phyloP scores from a whole-genome alignment of 92 coral and sea anemone genomes.

The Porites evermanni region DNA sequence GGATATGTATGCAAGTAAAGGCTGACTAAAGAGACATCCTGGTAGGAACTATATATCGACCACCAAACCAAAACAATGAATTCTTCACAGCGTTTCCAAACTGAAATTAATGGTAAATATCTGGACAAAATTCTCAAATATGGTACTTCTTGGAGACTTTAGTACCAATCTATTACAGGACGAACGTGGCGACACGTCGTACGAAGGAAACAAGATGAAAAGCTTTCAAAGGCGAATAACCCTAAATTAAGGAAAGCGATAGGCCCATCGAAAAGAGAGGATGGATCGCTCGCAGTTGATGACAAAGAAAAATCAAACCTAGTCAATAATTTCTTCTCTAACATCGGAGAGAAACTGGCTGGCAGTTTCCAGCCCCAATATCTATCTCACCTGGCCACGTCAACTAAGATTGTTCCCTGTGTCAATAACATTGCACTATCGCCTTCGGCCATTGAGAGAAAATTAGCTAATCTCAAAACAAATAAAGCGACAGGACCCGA shows the following conservation, averaged over 20 bases:
- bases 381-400: no score
- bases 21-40: slow-evolving; percentile 21
- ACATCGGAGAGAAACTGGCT: no score
- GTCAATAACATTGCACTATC: no score
- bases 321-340: no score
- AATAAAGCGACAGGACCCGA: no score
- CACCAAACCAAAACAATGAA: no score
- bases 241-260: slow-evolving; percentile 34
- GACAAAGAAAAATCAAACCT: no score
- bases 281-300: background rate
- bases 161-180: slow-evolving; percentile 17
- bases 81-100: background rate
- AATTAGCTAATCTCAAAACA: no score
- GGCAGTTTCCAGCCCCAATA: no score
- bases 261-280: slow-evolving; percentile 45
- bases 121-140: slow-evolving; percentile 28
- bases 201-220: background rate
- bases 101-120: background rate
- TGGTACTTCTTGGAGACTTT: background rate
- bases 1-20: slow-evolving; percentile 33
- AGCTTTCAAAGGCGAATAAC: slow-evolving; percentile 32
- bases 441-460: no score
- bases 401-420: no score
- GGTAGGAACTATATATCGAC: background rate
- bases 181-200: background rate